These are phyloP conservation scores for Atta texana DNA, from an alignment of 1,140 invertebrate genomes.

Conservation along the genomic window DNA sequence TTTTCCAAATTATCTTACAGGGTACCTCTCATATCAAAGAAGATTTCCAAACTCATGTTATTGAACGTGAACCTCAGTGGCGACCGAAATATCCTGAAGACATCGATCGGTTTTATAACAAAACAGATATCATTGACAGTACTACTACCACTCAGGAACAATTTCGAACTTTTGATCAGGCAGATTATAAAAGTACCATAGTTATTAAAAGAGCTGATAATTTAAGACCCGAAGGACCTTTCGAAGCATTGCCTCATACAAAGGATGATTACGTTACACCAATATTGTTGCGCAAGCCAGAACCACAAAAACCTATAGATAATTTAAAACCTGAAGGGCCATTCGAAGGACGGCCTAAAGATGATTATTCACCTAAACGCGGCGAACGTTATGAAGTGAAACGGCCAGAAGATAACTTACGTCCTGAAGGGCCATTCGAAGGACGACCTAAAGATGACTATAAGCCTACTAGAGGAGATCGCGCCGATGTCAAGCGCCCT, in stretches of 20 bases:
- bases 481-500: slow-evolving; percentile 84
- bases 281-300: slow-evolving; percentile 85
- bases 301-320: slow-evolving; percentile 86
- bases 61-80: slow-evolving; percentile 79
- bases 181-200: slow-evolving; percentile 80
- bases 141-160: slow-evolving; percentile 84
- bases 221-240: slow-evolving; percentile 87
- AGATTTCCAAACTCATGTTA: slow-evolving; percentile 84
- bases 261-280: slow-evolving; percentile 80
- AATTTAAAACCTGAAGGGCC: slow-evolving; percentile 88
- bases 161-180: slow-evolving; percentile 80
- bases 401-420: slow-evolving; percentile 86
- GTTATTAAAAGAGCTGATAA: slow-evolving; percentile 84
- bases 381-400: slow-evolving; percentile 86
- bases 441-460: slow-evolving; percentile 85
- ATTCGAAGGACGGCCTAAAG: slow-evolving; percentile 84
- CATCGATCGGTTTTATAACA: slow-evolving; percentile 82
- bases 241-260: slow-evolving; percentile 84
- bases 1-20: slow-evolving; percentile 73
- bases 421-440: slow-evolving; percentile 86
- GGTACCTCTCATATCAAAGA: slow-evolving; percentile 85
- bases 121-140: slow-evolving; percentile 80
- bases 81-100: slow-evolving; percentile 80
- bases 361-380: slow-evolving; percentile 86
- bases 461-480: slow-evolving; percentile 86